Evolutionary conservation across 2,797 vertebrate species (phyloP).

Genomic region (Propithecus perrieri): DNA sequence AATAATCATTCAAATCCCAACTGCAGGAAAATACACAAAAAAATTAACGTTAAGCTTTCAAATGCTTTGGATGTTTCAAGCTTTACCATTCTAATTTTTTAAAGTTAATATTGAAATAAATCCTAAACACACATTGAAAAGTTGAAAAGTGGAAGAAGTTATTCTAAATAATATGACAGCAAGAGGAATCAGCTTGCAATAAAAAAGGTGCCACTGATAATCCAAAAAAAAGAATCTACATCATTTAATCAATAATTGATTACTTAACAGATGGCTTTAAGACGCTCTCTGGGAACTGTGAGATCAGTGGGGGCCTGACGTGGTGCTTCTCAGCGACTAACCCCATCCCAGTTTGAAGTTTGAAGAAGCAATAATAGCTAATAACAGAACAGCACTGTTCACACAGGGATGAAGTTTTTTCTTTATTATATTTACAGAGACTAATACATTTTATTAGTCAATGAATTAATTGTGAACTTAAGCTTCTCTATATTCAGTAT

Average conservation of each 20-base stretch:
- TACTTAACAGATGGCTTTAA: not conserved
- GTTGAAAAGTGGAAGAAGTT: not conserved
- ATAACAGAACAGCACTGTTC: not conserved
- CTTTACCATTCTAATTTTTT: not conserved
- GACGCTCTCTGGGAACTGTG: not conserved
- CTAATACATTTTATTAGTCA: not conserved
- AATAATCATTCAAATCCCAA: not conserved
- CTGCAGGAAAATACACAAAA: not conserved
- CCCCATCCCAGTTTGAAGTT: not conserved
- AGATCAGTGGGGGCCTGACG: not conserved
- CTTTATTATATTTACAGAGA: not conserved
- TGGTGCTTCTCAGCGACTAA: not conserved
- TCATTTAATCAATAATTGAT: not conserved
- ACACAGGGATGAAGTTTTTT: not conserved
- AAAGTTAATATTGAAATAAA: constrained; percentile 34
- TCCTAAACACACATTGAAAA: not conserved
- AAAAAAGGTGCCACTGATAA: not conserved
- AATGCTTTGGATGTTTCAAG: constrained; percentile 13
- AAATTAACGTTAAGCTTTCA: not conserved
- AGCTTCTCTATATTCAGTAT: not conserved
- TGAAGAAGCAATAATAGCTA: not conserved
- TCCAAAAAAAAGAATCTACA: not conserved
- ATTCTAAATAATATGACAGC: not conserved
- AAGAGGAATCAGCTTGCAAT: constrained; percentile 10
- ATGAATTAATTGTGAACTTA: not conserved